These are phyloP conservation scores for Conus betulinus DNA, from an alignment of 1,140 invertebrate genomes.

Conservation along the genomic window DNA sequence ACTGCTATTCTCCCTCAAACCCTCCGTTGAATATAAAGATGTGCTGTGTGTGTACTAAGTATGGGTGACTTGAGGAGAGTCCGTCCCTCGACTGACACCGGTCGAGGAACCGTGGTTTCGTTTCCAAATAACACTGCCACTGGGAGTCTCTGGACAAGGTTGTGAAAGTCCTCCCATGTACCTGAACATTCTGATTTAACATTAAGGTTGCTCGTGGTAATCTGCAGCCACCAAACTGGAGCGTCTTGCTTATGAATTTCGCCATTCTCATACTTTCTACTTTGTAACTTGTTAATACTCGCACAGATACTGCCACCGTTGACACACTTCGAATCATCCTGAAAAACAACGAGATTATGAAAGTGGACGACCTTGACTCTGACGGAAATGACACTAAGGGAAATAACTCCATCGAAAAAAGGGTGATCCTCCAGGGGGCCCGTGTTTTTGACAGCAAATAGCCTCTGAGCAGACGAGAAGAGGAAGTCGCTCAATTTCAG, in stretches of 20 bases:
- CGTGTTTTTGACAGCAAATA: slow-evolving; percentile 18
- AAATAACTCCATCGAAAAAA: neutral
- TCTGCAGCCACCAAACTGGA: neutral
- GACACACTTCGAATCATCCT: too few relatives aligned
- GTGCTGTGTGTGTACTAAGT: neutral
- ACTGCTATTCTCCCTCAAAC: neutral
- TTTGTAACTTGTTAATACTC: neutral
- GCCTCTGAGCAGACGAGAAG: neutral
- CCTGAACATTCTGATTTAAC: neutral
- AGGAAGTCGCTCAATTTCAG: neutral
- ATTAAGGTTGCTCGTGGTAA: neutral
- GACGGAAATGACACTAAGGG: neutral
- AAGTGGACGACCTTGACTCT: neutral
- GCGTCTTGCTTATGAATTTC: neutral
- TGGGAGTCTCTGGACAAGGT: too few relatives aligned
- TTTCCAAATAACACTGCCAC: too few relatives aligned
- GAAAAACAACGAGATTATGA: neutral
- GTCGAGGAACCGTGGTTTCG: too few relatives aligned
- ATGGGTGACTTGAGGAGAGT: neutral
- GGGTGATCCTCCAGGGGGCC: slow-evolving; percentile 26
- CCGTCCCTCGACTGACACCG: neutral
- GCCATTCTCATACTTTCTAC: neutral
- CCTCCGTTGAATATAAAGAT: neutral
- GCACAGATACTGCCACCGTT: neutral
- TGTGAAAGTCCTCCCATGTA: neutral